Conservation (phyloP, 2,888 invertebrate genomes). For the Agonopterix heracliana region DNA sequence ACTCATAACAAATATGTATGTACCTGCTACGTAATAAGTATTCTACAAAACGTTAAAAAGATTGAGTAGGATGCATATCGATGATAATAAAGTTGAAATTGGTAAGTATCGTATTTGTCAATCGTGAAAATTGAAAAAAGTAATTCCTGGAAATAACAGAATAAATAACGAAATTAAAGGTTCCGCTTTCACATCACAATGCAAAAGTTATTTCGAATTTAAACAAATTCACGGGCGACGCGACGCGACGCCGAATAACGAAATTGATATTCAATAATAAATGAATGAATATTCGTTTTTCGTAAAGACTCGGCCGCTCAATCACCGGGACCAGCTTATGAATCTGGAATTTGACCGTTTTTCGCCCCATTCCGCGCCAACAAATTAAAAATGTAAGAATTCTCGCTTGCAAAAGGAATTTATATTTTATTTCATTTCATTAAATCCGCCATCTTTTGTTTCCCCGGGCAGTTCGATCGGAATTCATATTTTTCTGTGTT, state of each 20-base stretch:
- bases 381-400: conserved; percentile 77
- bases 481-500: conserved; percentile 77
- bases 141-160: no score
- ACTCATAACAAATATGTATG: no score
- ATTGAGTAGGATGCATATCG: no score
- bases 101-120: no score
- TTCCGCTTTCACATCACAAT: conserved; percentile 12
- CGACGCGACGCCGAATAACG: conserved; percentile 9
- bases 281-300: conserved; percentile 37
- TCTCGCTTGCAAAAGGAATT: conserved; percentile 71
- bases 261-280: conserved; percentile 37
- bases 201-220: conserved; percentile 26
- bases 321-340: conserved; percentile 45
- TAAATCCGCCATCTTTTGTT: conserved; percentile 76
- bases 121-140: no score
- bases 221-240: conserved; percentile 19
- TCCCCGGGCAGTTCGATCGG: conserved; percentile 66
- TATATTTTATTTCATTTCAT: conserved; percentile 76
- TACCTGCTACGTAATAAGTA: no score
- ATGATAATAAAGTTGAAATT: no score
- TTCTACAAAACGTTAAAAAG: no score
- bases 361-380: conserved; percentile 61
- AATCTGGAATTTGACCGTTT: conserved; percentile 66
- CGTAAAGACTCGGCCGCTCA: conserved; percentile 24
- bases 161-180: background rate